Conservation (phyloP, 2,888 invertebrate species). For the Furcula furcula region DNA sequence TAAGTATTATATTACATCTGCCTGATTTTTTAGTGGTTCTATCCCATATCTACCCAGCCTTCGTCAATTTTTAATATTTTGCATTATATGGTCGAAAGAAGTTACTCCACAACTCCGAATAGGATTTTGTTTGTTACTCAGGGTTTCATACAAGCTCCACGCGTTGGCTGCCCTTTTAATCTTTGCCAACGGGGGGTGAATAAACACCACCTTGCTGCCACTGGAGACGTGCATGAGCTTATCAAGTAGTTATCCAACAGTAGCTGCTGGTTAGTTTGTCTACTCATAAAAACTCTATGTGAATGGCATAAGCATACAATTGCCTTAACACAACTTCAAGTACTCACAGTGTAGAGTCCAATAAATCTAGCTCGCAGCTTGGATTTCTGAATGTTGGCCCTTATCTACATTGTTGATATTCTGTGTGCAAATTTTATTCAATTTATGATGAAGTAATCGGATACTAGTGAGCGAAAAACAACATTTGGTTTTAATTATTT, state of each 20-base stretch:
- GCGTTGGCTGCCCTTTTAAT: constrained; percentile 28
- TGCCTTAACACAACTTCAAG: constrained; percentile 4
- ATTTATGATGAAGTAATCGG: not conserved
- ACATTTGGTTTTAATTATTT: too few relatives aligned
- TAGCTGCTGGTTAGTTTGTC: constrained; percentile 12
- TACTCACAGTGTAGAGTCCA: constrained; percentile 25
- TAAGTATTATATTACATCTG: too few relatives aligned
- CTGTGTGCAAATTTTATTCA: not conserved
- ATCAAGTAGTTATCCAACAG: constrained; percentile 50
- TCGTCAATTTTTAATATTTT: too few relatives aligned
- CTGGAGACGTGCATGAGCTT: constrained; percentile 61
- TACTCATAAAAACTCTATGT: constrained; percentile 13
- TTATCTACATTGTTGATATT: constrained; percentile 32
- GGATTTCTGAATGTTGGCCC: constrained; percentile 45
- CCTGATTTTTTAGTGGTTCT: too few relatives aligned
- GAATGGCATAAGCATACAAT: constrained; percentile 20
- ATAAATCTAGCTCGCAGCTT: constrained; percentile 56
- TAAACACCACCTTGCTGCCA: constrained; percentile 58
- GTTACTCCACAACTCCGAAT: too few relatives aligned
- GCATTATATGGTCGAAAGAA: too few relatives aligned
- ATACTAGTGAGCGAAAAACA: too few relatives aligned
- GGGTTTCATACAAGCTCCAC: too few relatives aligned
- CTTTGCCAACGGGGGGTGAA: constrained; percentile 57
- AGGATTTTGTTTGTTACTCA: too few relatives aligned
- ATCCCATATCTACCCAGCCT: too few relatives aligned